Evolutionary conservation across 2,888 invertebrate genomes (phyloP).

Genomic region (Eupithecia abbreviata): DNA sequence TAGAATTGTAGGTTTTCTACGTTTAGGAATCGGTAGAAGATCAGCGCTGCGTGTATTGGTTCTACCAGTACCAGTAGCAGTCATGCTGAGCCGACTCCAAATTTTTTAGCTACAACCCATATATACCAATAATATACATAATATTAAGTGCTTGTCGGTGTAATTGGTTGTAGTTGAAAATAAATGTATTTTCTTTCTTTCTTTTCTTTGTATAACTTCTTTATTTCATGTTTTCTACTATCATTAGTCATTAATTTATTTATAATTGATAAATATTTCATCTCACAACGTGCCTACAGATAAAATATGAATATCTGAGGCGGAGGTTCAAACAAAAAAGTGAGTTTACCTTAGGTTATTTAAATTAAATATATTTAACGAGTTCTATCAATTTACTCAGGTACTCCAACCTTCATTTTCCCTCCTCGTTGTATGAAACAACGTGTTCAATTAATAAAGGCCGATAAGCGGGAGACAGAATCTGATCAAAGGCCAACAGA

Average conservation of each 20-base stretch:
- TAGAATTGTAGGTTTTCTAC: background rate
- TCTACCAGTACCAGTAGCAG: too few species aligned
- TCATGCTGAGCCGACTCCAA: too few species aligned
- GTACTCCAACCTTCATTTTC: background rate
- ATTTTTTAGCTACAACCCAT: too few species aligned
- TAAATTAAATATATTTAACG: background rate
- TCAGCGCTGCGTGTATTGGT: too few species aligned
- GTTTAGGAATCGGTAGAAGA: background rate
- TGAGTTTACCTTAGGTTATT: background rate
- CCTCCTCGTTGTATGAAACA: background rate
- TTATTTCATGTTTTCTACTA: background rate
- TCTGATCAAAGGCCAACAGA: conserved; percentile 16
- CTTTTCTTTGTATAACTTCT: too few species aligned
- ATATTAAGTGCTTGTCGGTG: too few species aligned
- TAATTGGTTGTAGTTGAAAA: too few species aligned
- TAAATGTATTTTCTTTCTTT: too few species aligned
- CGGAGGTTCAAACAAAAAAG: background rate
- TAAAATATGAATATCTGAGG: background rate
- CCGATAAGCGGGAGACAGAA: conserved; percentile 4
- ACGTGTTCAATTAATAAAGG: conserved; percentile 9
- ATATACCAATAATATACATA: too few species aligned
- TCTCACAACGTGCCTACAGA: background rate
- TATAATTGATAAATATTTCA: background rate
- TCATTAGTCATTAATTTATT: background rate
- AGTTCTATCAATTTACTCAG: background rate